phyloP scores from a whole-genome alignment of 2,888 invertebrate species.

The Meloe dianella region DNA sequence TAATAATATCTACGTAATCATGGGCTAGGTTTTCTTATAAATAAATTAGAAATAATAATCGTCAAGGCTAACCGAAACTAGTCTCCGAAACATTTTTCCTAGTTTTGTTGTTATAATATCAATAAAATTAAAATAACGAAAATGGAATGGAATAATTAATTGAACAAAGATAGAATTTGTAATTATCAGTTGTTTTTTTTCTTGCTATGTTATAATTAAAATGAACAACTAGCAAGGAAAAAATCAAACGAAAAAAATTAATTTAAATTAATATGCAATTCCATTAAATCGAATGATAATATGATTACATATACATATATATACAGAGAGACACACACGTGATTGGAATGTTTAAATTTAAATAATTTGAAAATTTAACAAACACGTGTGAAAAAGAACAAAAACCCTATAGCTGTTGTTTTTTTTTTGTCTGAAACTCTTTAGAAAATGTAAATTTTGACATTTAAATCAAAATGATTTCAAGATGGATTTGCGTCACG shows the following conservation, averaged over 20 bases:
- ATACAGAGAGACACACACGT: not conserved
- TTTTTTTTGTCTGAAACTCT: too few relatives aligned
- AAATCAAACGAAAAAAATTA: not conserved
- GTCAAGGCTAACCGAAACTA: slow-evolving; percentile 53
- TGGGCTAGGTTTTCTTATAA: slow-evolving; percentile 52
- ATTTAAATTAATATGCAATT: slow-evolving; percentile 4
- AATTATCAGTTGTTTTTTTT: slow-evolving; percentile 5
- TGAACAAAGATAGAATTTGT: not conserved
- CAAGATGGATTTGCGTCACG: too few relatives aligned
- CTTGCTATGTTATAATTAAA: not conserved
- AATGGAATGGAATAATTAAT: not conserved
- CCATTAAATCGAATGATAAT: not conserved
- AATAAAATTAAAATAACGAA: not conserved
- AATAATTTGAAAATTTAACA: not conserved
- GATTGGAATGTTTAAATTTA: not conserved
- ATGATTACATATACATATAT: not conserved
- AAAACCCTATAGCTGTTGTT: too few relatives aligned
- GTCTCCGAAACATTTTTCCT: slow-evolving; percentile 43
- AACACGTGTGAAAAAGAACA: not conserved
- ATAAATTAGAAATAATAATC: slow-evolving; percentile 47
- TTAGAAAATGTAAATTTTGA: too few relatives aligned
- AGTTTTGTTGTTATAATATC: slow-evolving; percentile 17
- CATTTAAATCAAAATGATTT: too few relatives aligned
- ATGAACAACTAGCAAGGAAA: not conserved
- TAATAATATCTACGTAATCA: too few relatives aligned